Base-by-base conservation (phyloP, 2,797 vertebrate genomes). In the Callimico goeldii region DNA sequence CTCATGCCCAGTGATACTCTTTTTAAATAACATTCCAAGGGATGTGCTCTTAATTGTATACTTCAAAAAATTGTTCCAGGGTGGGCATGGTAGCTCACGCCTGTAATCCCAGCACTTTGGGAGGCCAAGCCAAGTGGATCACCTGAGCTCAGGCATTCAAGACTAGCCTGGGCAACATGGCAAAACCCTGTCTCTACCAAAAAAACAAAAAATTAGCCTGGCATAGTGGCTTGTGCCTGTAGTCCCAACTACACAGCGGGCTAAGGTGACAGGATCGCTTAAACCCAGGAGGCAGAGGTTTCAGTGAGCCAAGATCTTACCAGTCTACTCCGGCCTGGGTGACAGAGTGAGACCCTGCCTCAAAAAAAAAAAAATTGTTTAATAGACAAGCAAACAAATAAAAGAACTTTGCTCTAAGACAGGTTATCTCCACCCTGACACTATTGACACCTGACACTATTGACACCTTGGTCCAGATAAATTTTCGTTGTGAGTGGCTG, bases 401-500 rank as follows among this genome's bases (percentile, higher is more conserved):
- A 88, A 50, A 90, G 14, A 14, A 5, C 20, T 91, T 73, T 89
- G 33, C 67, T 94, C 20, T 92, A 72, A 89, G 87, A 55, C 36
- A 64, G 55, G 14, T 8, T 89, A 80, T 67, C 19, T 67, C 19
- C 12, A 67, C 55, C 10, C 83, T 88, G 30, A 43, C 48, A 61
- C 52, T 67, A 15, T 24, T 92, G 72, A 81, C 79, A 46, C 96
- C 90, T 93, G 30, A 43, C 48, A 61, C 52, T 67, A 15, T 24
- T 92, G 72, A 81, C 79, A 46, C 96, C 90, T 93, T 33, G 43
- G 50, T 17, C 14, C n/a, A 39, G 67, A 30, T 96, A 83, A 77
- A n/a, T 77, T 73, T 89, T 94, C 73, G 85, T 39, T n/a, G 33
- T 67, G 33, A 22, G 72, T 26, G 50, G 7, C 55, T 96, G 8